Conservation (phyloP, 1,140 invertebrate genomes). For the Drosophila littoralis region DNA sequence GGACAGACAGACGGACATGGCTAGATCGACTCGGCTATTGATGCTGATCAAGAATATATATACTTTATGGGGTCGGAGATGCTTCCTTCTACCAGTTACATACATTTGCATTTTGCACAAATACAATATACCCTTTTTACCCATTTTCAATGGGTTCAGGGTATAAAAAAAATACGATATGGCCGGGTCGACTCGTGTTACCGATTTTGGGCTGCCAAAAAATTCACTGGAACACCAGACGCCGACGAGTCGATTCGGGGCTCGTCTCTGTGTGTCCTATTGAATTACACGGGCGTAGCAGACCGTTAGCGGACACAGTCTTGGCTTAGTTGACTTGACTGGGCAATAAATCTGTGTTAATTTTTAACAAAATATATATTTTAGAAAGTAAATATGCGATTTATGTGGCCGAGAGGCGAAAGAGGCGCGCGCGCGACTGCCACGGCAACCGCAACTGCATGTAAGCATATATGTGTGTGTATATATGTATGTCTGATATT, state of each 20-base stretch:
- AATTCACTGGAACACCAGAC: slow-evolving; percentile 73
- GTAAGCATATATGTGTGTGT: not conserved
- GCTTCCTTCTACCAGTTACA: too few species aligned
- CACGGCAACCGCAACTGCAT: too few species aligned
- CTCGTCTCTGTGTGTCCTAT: slow-evolving; percentile 40
- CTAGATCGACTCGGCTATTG: too few species aligned
- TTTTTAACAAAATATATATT: slow-evolving; percentile 12
- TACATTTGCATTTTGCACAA: too few species aligned
- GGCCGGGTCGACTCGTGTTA: slow-evolving; percentile 45
- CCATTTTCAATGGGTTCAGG: too few species aligned
- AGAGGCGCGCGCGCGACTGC: too few species aligned
- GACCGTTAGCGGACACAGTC: slow-evolving; percentile 60
- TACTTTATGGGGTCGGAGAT: too few species aligned
- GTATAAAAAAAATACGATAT: slow-evolving; percentile 74
- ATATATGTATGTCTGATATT: slow-evolving; percentile 46
- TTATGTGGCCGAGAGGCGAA: slow-evolving; percentile 20
- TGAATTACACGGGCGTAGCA: slow-evolving; percentile 56
- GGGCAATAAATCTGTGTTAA: slow-evolving; percentile 58
- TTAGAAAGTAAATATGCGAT: slow-evolving; percentile 71
- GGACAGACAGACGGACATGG: too few species aligned
- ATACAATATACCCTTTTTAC: too few species aligned
- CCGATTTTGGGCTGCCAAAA: slow-evolving; percentile 48
- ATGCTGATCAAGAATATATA: too few species aligned
- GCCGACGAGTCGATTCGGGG: slow-evolving; percentile 51
- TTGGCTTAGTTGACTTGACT: slow-evolving; percentile 34